Evolutionary conservation across 37 sponge, comb jelly and placozoan species (phyloP).

Genomic region (Halisarca cf. caerulea): DNA sequence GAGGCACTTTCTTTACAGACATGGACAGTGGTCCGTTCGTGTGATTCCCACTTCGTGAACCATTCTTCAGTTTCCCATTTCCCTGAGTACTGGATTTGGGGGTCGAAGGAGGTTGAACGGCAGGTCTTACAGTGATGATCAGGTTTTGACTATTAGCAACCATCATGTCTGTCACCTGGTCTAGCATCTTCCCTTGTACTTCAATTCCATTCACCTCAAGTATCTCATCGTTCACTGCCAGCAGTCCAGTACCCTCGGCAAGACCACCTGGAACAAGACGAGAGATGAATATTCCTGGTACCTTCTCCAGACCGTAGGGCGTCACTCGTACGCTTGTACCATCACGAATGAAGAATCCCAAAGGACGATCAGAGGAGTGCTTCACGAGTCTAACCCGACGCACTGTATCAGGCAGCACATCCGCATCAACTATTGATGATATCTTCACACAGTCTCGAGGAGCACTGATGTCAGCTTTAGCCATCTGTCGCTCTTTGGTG

Average conservation of each 20-base stretch:
- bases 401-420: constrained; percentile 88
- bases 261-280: constrained; percentile 96
- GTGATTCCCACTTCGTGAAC: not conserved
- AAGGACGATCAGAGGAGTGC: constrained; percentile 89
- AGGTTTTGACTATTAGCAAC: constrained; percentile 98
- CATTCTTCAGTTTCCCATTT: not conserved
- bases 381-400: constrained; percentile 95
- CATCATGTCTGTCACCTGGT: constrained; percentile 99
- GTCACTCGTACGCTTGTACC: constrained; percentile 95
- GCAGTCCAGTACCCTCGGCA: constrained; percentile 96
- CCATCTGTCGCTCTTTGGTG: constrained; percentile 10
- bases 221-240: constrained; percentile 97
- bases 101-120: constrained; percentile 63
- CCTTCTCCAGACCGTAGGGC: constrained; percentile 93
- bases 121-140: constrained; percentile 97
- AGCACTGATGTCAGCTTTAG: constrained; percentile 67
- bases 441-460: constrained; percentile 93
- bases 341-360: constrained; percentile 98
- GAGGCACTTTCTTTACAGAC: not conserved
- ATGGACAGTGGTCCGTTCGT: not conserved
- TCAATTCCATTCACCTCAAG: constrained; percentile 98
- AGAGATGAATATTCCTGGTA: constrained; percentile 98
- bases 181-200: constrained; percentile 90
- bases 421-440: constrained; percentile 93
- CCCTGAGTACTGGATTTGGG: constrained; percentile 32